Base-by-base conservation (phyloP, 2,888 invertebrate genomes). In the Himalopsyche anomala region DNA sequence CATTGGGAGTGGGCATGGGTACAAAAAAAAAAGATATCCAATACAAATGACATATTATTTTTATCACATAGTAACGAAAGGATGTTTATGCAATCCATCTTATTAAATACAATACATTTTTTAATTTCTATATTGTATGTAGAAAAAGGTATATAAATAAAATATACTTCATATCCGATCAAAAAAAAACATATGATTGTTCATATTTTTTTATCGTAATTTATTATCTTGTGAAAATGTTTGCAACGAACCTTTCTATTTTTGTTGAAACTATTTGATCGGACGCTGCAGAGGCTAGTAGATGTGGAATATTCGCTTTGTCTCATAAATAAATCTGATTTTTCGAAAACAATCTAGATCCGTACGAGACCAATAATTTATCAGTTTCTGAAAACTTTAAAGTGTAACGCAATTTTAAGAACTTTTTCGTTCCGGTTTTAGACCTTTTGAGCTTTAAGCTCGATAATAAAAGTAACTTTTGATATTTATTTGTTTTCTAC, bases 311-410 rank as follows among this genome's bases (percentile, higher is more conserved):
- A 74, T 74, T 74, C 74, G 74, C 74, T 74, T 74, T 74, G 74
- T 74, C 74, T 74, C 74, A 74, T 74, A 74, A 74, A 74, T 74
- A 74, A 74, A 74, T 74, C 74, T 74, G 74, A 74, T 74, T 74
- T 74, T 74, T 74, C 74, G 36, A 74, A 74, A 74, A 74, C 74
- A 74, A 74, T 74, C 74, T 74, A 62, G n/a, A 74, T 28, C 36
- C 74, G 74, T 74, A 74, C 36, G 36, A 74, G 36, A 38, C 28
- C 74, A 74, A 74, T 74, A 74, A 74, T 74, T 74, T 74, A 36
- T 74, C 74, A 74, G 74, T 38, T 74, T 74, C 28, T 74, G 74
- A 74, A 74, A 74, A 74, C 36, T 74, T 74, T 74, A 74, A 38
- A 74, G 74, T 15, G 74, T 38, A 74, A 74, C 74, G 74, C 36